phyloP scores from a whole-genome alignment of 2,113 vertebrate genomes.

The Strix uralensis region DNA sequence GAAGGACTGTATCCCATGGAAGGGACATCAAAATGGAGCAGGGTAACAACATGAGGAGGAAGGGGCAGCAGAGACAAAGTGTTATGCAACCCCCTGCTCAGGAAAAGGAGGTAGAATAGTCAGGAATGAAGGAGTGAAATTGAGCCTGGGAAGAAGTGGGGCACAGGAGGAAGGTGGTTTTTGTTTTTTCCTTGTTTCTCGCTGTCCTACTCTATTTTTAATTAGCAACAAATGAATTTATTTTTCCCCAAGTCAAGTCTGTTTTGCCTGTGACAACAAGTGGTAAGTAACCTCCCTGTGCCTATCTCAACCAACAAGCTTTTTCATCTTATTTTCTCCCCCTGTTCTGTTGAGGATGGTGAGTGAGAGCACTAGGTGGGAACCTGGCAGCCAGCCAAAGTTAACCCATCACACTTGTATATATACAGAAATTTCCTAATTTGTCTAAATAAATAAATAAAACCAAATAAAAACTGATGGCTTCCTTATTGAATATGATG shows the following conservation, averaged over 20 bases:
- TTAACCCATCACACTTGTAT: background rate
- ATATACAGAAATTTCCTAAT: background rate
- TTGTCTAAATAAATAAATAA: background rate
- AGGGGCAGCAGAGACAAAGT: background rate
- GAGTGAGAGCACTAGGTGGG: background rate
- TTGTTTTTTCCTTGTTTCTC: background rate
- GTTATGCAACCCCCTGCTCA: background rate
- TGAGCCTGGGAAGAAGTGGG: background rate
- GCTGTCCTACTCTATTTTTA: background rate
- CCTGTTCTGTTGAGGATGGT: background rate
- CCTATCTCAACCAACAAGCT: background rate
- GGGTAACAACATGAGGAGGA: background rate
- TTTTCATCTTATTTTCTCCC: background rate
- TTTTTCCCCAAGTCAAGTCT: background rate
- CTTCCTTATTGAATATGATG: background rate
- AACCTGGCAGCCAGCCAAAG: background rate
- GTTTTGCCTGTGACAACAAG: background rate
- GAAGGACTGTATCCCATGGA: background rate
- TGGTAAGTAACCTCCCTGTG: background rate
- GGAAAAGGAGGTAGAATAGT: background rate
- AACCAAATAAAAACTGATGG: background rate
- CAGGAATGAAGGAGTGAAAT: background rate
- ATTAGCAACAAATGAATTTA: background rate
- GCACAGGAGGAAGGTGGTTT: background rate
- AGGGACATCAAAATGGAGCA: fast-evolving